Percentiles rank a stretch among this genome's conserved stretches.
Evolutionary conservation across 1,140 invertebrate genomes (phyloP).

Genomic region (Diachasma alloeum): DNA sequence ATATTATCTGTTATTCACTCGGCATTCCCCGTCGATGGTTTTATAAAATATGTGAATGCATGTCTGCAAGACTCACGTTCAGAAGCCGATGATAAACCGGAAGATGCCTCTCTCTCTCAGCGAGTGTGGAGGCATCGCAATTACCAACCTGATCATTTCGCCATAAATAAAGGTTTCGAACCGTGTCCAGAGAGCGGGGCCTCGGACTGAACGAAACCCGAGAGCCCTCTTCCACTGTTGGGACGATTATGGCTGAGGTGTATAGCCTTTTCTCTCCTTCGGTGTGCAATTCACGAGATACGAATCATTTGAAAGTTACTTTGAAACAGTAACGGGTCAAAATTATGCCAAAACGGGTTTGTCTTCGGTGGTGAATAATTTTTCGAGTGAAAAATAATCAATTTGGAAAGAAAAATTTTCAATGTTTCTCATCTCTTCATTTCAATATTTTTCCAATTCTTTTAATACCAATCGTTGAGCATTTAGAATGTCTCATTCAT

Average conservation of each 20-base stretch:
- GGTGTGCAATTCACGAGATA: conserved; percentile 7
- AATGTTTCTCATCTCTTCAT: no score
- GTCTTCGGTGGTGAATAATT: neutral
- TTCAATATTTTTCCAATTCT: no score
- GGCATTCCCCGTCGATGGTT: no score
- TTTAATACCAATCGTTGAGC: no score
- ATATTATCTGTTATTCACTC: no score
- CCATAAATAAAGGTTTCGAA: conserved; percentile 56
- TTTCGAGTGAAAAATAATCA: neutral
- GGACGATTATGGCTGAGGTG: conserved; percentile 8
- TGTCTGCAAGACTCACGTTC: neutral
- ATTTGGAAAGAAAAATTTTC: no score
- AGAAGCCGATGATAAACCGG: conserved; percentile 17
- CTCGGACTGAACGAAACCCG: conserved; percentile 11
- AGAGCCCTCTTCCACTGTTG: neutral
- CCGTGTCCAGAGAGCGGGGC: conserved; percentile 6
- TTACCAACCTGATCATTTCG: conserved; percentile 56
- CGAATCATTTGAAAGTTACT: conserved; percentile 2
- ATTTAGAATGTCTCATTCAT: no score
- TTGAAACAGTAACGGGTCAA: neutral
- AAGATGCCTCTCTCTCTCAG: conserved; percentile 21
- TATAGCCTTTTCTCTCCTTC: neutral
- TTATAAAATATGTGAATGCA: neutral
- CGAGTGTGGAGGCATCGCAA: conserved; percentile 48
- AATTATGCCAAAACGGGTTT: neutral